phyloP scores from a whole-genome alignment of 2,888 invertebrate species.

The Acronicta aceris region DNA sequence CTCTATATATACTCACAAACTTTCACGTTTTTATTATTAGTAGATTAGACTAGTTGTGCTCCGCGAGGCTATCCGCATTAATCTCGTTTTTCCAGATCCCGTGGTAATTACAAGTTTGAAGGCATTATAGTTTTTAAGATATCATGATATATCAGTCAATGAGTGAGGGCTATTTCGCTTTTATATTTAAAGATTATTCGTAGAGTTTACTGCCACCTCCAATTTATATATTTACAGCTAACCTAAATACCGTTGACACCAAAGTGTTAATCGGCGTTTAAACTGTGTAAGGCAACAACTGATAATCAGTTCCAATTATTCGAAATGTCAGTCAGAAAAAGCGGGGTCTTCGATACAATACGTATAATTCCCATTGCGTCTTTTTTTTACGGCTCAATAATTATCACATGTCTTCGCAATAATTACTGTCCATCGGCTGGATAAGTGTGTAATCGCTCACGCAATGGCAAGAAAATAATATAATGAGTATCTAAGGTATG shows the following conservation, averaged over 20 bases:
- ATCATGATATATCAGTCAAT: too few relatives aligned
- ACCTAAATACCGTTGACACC: slow-evolving; percentile 33
- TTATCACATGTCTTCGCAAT: slow-evolving; percentile 57
- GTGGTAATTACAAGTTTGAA: too few relatives aligned
- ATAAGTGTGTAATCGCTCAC: slow-evolving; percentile 44
- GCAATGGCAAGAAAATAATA: slow-evolving; percentile 20
- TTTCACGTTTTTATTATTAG: too few relatives aligned
- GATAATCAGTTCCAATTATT: slow-evolving; percentile 43
- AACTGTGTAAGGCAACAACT: slow-evolving; percentile 20
- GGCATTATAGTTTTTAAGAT: too few relatives aligned
- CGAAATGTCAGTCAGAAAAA: slow-evolving; percentile 47
- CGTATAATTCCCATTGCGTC: slow-evolving; percentile 46
- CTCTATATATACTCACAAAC: too few relatives aligned
- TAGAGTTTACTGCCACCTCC: neutral
- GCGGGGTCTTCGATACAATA: slow-evolving; percentile 41
- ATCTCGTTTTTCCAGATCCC: too few relatives aligned
- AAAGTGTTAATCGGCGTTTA: slow-evolving; percentile 38
- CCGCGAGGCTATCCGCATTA: too few relatives aligned
- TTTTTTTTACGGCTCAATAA: slow-evolving; percentile 47
- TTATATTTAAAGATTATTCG: too few relatives aligned
- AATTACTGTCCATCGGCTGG: slow-evolving; percentile 50
- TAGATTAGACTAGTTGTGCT: too few relatives aligned
- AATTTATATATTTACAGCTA: slow-evolving; percentile 15
- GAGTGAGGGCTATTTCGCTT: too few relatives aligned
- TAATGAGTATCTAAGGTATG: neutral